Percentiles rank a stretch among this genome's conserved stretches.
phyloP scores from a whole-genome alignment of 2,797 vertebrate species.

The Spinus pinus region DNA sequence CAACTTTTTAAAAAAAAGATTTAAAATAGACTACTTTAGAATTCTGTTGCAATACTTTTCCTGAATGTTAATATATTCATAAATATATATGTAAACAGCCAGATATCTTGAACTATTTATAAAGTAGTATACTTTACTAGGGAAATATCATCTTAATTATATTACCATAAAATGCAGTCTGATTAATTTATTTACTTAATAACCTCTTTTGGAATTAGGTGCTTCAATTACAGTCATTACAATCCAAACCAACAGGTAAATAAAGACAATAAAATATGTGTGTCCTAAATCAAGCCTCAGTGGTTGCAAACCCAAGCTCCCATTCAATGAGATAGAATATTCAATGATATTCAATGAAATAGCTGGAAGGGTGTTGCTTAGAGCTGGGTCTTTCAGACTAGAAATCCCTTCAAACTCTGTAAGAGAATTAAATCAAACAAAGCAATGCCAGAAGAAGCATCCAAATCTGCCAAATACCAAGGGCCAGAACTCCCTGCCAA shows the following conservation, averaged over 20 bases:
- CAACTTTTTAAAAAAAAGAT: not conserved
- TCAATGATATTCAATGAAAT: not conserved
- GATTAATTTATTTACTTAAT: constrained; percentile 69
- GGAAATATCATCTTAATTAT: constrained; percentile 64
- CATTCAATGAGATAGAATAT: too few species aligned
- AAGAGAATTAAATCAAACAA: not conserved
- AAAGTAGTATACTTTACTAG: constrained; percentile 60
- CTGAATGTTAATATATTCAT: constrained; percentile 68
- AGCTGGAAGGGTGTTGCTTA: not conserved
- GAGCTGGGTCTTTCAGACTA: not conserved
- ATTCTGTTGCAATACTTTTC: constrained; percentile 38
- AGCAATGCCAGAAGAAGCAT: rapidly evolving
- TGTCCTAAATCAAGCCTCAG: not conserved
- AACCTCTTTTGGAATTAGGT: constrained; percentile 39
- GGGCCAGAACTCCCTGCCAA: not conserved
- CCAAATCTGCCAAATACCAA: not conserved
- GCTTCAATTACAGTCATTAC: constrained; percentile 49
- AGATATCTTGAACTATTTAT: constrained; percentile 66
- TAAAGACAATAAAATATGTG: not conserved
- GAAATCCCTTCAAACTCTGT: not conserved
- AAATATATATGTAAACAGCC: constrained; percentile 61
- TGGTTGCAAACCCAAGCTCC: not conserved
- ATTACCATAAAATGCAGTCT: constrained; percentile 49
- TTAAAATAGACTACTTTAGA: constrained; percentile 19
- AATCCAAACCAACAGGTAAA: constrained; percentile 51